Conservation (phyloP, 2,797 vertebrate species). For the Aldrovandia affinis region DNA sequence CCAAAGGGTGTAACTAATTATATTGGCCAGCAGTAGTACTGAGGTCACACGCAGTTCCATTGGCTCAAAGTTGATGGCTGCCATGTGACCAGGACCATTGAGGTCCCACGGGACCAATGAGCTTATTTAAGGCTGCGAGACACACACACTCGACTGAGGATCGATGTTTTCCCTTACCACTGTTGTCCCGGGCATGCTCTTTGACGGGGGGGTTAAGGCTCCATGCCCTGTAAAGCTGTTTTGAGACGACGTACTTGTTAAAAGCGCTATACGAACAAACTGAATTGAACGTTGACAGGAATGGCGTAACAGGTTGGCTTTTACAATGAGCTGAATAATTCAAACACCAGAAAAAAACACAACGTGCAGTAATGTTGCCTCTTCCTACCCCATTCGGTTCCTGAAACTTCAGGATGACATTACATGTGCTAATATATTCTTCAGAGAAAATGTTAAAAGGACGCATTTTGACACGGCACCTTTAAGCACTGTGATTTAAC, state of each 20-base stretch:
- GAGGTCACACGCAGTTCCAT: background rate
- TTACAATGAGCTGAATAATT: too few relatives aligned
- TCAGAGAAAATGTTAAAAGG: background rate
- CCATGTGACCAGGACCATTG: background rate
- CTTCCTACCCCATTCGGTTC: background rate
- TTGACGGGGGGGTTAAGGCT: too few relatives aligned
- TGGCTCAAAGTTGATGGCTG: background rate
- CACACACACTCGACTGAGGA: too few relatives aligned
- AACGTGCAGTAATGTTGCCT: background rate
- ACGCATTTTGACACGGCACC: background rate
- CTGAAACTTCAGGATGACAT: background rate
- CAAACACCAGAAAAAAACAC: background rate
- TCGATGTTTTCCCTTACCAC: too few relatives aligned
- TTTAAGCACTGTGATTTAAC: background rate
- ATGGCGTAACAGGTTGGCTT: too few relatives aligned
- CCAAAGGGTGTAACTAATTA: background rate
- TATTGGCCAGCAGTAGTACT: slow-evolving; percentile 50
- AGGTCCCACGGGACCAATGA: background rate
- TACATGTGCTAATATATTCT: background rate
- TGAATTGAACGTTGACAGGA: too few relatives aligned
- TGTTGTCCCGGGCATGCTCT: too few relatives aligned
- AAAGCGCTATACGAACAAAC: too few relatives aligned
- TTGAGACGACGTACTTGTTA: too few relatives aligned
- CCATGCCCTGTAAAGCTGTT: too few relatives aligned
- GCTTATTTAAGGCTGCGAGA: background rate